Base-by-base conservation (phyloP, 2,113 vertebrate genomes). In the Numida meleagris region DNA sequence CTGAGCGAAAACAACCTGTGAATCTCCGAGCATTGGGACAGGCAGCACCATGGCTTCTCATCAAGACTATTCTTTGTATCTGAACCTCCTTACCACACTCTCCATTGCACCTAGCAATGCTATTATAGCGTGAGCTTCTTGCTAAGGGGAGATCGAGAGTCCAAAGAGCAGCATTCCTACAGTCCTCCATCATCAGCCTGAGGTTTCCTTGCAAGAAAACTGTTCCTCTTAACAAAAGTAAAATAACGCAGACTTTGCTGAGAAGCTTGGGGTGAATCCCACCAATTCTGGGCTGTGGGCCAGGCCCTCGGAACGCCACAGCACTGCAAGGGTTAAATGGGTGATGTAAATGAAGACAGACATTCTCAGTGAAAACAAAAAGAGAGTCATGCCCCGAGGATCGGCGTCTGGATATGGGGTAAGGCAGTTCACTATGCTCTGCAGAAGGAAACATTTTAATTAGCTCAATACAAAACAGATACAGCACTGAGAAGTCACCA, bases 381-480 rank as follows among this genome's bases (percentile, higher is more conserved):
- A 95, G 94, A 78, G 77, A 95, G 92, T 91, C 96, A 88, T 97
- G 94, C 95, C 95, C 94, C 36, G 92, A 89, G 95, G 94, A 90
- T 90, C 90, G 91, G 62, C 77, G 92, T 95, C 77, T 94, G 86
- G 84, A 95, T 80, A 50, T 67, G 89, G 74, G 80, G 34, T 89
- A 55, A 93, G 87, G 68, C 89, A 90, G 46, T 89, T 77, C 85
- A 10, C 78, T 68, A n/a, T 68, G 91, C 79, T 94, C 74, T 87
- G 90, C 84, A 91, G 63, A 71, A 80, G 82, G 95, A 93, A 96
- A 95, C 63, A 91, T 77, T 88, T 93, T 97, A 97, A 93, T 97
- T 94, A 97, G 95, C 91, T 97, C 61, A 95, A 95, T 95, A 62
- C 94, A 94, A 97, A 97, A 68, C 86, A 97, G 91, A 96, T 93